Base-by-base conservation (phyloP, 2,113 vertebrate genomes). In the Melanotaenia duboulayi region DNA sequence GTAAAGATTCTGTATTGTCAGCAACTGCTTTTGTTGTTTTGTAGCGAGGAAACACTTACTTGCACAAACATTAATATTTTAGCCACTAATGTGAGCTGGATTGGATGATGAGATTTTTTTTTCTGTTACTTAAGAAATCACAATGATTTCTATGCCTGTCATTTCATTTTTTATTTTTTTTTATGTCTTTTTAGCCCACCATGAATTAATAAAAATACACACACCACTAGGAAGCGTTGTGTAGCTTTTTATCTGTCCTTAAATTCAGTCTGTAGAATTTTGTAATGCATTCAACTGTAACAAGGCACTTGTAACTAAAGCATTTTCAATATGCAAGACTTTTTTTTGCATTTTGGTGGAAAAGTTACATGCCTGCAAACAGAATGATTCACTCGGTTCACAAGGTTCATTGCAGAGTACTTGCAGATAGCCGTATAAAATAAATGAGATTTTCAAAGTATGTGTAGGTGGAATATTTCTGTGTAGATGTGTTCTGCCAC, bases 391-490 rank as follows among this genome's bases (percentile, higher is more conserved):
- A 90, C 64, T 73, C 24, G 46, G 89, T 90, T 92, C 88, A 88
- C 56, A 42, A 73, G 81, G 89, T 90, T 90, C 87, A 90, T 79
- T 79, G 78, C 78, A 56, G 76, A 92, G 90, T 80, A 79, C 74
- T 85, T 77, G 83, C 83, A 89, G 86, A 91, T 87, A 89, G 81
- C 76, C 80, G 46, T 84, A 67, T 83, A 89, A 91, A 92, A 90
- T 90, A 91, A 90, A 90, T 90, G 71, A 90, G 87, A 73, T 84
- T 88, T 91, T 90, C 82, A 88, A 91, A 90, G 87, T 83, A 68
- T 83, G 87, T 88, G 90, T 90, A 90, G 91, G 91, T 84, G 91
- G 90, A 90, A 91, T 92, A 92, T 90, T 84, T 88, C 72, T 82
- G 59, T 65, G 78, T 76, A 77, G 74, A 80, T 81, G 73, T 69